Evolutionary conservation across 1,140 invertebrate species (phyloP).

Genomic region (Riptortus pedestris): DNA sequence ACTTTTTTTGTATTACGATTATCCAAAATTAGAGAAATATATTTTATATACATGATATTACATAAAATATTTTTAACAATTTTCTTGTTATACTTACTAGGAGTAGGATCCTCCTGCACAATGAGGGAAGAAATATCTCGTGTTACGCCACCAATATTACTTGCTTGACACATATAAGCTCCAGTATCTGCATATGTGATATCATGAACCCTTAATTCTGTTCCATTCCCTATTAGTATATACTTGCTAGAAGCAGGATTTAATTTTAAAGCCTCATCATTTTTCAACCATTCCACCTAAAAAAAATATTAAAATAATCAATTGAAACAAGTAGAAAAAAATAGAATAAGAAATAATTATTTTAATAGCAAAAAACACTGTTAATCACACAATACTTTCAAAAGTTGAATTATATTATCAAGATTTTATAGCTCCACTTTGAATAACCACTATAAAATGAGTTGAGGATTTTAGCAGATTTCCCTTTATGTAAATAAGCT

Average conservation of each 20-base stretch:
- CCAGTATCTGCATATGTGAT: conserved; percentile 63
- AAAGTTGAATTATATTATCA: too few relatives aligned
- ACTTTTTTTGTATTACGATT: too few relatives aligned
- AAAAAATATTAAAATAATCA: conserved; percentile 16
- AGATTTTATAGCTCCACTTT: too few relatives aligned
- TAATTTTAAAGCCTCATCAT: conserved; percentile 52
- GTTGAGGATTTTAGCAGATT: too few relatives aligned
- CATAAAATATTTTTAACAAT: too few relatives aligned
- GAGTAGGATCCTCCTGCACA: conserved; percentile 56
- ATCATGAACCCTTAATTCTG: conserved; percentile 51
- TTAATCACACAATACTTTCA: too few relatives aligned
- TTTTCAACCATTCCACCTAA: conserved; percentile 59
- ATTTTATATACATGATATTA: too few relatives aligned
- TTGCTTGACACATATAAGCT: conserved; percentile 66
- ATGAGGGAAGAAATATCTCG: conserved; percentile 60
- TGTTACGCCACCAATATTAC: conserved; percentile 55
- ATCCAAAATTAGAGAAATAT: too few relatives aligned
- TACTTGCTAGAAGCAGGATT: conserved; percentile 45
- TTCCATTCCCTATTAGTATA: conserved; percentile 57
- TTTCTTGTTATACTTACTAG: conserved; percentile 53
- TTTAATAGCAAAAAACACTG: too few relatives aligned
- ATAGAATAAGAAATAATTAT: not conserved
- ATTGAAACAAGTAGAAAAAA: not conserved
- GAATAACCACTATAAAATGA: too few relatives aligned
- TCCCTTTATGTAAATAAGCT: too few relatives aligned